phyloP scores from a whole-genome alignment of 2,797 vertebrate species.

The Vipera ursinii region DNA sequence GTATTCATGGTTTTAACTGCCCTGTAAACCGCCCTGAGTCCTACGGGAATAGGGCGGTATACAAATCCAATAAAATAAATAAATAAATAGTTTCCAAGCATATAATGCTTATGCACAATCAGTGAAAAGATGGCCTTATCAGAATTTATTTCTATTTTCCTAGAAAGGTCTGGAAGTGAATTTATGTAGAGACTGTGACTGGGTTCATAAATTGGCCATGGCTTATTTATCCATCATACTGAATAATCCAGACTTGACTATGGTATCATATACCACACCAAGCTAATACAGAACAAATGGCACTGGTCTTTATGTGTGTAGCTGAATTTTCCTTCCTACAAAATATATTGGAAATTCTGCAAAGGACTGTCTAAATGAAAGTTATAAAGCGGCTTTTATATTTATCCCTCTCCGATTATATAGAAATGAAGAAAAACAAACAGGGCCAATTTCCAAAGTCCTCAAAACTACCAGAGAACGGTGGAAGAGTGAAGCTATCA shows the following conservation, averaged over 20 bases:
- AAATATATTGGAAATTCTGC: background rate
- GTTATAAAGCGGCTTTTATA: background rate
- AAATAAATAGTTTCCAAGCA: background rate
- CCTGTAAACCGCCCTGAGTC: too few species aligned
- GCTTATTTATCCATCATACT: background rate
- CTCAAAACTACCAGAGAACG: background rate
- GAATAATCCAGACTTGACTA: background rate
- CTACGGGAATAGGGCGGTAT: too few species aligned
- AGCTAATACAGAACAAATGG: background rate
- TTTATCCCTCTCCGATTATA: background rate
- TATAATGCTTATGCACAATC: background rate
- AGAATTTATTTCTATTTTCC: background rate
- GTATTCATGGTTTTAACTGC: too few species aligned
- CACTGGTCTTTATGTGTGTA: background rate
- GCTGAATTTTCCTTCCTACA: background rate
- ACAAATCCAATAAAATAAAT: too few species aligned
- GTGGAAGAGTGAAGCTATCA: background rate
- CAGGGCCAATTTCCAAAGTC: background rate
- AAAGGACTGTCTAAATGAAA: background rate
- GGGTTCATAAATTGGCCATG: background rate
- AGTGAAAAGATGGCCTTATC: background rate
- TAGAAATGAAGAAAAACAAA: background rate
- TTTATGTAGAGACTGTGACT: background rate
- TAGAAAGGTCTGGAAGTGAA: background rate
- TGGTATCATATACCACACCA: background rate